Conservation (phyloP, 2,797 vertebrate genomes). For the Alectoris magna region DNA sequence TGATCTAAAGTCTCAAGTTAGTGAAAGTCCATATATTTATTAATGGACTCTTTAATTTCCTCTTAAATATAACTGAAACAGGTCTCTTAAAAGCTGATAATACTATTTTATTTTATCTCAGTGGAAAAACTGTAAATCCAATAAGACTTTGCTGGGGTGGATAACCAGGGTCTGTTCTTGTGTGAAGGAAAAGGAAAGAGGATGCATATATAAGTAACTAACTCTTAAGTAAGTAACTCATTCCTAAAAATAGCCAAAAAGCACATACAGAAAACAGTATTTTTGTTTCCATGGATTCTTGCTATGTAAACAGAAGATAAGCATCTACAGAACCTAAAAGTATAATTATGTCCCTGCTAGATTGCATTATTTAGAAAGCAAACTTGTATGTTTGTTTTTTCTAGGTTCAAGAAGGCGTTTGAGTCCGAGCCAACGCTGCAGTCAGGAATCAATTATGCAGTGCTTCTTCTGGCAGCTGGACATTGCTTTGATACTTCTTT, state of each 20-base stretch:
- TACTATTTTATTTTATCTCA: neutral
- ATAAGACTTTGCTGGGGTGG: neutral
- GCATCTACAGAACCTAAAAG: conserved; percentile 41
- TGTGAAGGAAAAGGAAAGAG: neutral
- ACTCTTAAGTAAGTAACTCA: neutral
- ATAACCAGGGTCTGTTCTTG: neutral
- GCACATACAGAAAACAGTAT: conserved; percentile 64
- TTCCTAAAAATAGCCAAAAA: conserved; percentile 67
- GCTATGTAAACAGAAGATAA: conserved; percentile 74
- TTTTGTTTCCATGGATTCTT: conserved; percentile 63
- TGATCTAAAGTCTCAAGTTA: neutral
- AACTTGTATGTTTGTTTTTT: conserved; percentile 67
- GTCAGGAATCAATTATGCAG: conserved; percentile 97
- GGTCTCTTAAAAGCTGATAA: neutral
- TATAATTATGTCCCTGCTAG: conserved; percentile 10
- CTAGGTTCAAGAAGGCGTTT: conserved; percentile 96
- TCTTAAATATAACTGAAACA: neutral
- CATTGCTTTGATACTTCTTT: conserved; percentile 97
- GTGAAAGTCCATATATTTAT: neutral
- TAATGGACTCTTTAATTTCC: too few species aligned
- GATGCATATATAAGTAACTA: neutral
- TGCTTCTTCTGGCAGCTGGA: conserved; percentile 94
- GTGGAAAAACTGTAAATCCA: neutral
- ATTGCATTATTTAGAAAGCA: conserved; percentile 67
- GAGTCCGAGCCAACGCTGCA: conserved; percentile 97